Percentiles rank a stretch among this genome's conserved stretches.
Evolutionary conservation across 2,888 invertebrate genomes (phyloP).

Genomic region (Epicampocera succincta): DNA sequence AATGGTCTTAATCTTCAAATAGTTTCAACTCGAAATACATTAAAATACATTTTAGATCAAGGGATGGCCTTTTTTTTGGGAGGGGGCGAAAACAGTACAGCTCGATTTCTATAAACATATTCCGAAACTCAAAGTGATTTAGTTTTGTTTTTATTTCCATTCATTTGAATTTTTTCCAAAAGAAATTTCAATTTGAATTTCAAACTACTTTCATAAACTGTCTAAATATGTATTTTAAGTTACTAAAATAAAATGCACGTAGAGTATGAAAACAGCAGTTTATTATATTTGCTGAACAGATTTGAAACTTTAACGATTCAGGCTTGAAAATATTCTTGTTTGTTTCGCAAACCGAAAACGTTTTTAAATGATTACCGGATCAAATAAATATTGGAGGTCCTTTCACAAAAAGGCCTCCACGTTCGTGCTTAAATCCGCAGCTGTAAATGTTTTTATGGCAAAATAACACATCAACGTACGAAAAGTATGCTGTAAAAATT

Average conservation of each 20-base stretch:
- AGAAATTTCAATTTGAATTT: slow-evolving; percentile 68
- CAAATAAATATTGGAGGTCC: slow-evolving; percentile 9
- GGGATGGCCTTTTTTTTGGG: slow-evolving; percentile 18
- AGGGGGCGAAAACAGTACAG: background rate
- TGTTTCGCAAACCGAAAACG: background rate
- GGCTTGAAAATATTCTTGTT: background rate
- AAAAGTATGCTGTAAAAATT: slow-evolving; percentile 54
- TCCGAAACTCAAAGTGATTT: slow-evolving; percentile 61
- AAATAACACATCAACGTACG: slow-evolving; percentile 43
- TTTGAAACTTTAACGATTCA: slow-evolving; percentile 24
- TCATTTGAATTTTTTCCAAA: slow-evolving; percentile 34
- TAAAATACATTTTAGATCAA: background rate
- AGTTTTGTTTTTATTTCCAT: slow-evolving; percentile 44
- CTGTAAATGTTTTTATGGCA: slow-evolving; percentile 52
- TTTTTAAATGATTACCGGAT: background rate
- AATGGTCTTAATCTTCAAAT: too few species aligned
- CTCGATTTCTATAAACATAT: slow-evolving; percentile 45
- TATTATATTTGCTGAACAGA: slow-evolving; percentile 42
- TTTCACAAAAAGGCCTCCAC: background rate
- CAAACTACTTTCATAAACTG: slow-evolving; percentile 68
- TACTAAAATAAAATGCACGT: slow-evolving; percentile 45
- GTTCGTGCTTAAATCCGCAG: background rate
- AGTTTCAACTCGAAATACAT: too few species aligned
- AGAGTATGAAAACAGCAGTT: slow-evolving; percentile 14
- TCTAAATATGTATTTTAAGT: slow-evolving; percentile 62